Percentiles rank a stretch among this genome's conserved stretches.
Evolutionary conservation across 2,888 invertebrate genomes (phyloP).

Genomic region (Pedicia rivosa): DNA sequence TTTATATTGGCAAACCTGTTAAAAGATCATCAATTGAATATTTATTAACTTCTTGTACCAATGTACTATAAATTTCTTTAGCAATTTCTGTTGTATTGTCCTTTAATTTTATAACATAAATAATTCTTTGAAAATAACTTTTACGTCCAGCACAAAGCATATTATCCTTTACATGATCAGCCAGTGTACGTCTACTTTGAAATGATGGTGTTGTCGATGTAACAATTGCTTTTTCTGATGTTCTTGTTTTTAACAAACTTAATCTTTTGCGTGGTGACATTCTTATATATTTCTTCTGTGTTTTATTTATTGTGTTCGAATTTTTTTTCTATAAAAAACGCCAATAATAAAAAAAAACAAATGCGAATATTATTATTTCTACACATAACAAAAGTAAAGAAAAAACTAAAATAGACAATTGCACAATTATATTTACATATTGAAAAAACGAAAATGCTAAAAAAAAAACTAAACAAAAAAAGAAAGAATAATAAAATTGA

Average conservation of each 20-base stretch:
- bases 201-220: slow-evolving; percentile 6
- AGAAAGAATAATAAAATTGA: too few species aligned
- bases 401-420: too few species aligned
- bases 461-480: too few species aligned
- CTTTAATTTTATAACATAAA: slow-evolving; percentile 9
- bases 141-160: slow-evolving; percentile 8
- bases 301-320: too few species aligned
- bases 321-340: too few species aligned
- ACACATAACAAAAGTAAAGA: too few species aligned
- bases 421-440: too few species aligned
- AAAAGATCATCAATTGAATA: slow-evolving; percentile 1
- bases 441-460: too few species aligned
- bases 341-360: too few species aligned
- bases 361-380: too few species aligned
- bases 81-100: not conserved
- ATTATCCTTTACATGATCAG: slow-evolving; percentile 10
- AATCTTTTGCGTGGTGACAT: too few species aligned
- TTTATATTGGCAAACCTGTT: not conserved
- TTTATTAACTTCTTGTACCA: slow-evolving; percentile 6
- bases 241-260: not conserved
- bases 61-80: slow-evolving; percentile 5
- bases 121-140: slow-evolving; percentile 11
- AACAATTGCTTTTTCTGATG: not conserved
- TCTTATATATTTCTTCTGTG: too few species aligned
- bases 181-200: slow-evolving; percentile 10